These are phyloP conservation scores for Microcebus jonahi DNA, from an alignment of 2,113 vertebrate genomes.

Conservation along the genomic window DNA sequence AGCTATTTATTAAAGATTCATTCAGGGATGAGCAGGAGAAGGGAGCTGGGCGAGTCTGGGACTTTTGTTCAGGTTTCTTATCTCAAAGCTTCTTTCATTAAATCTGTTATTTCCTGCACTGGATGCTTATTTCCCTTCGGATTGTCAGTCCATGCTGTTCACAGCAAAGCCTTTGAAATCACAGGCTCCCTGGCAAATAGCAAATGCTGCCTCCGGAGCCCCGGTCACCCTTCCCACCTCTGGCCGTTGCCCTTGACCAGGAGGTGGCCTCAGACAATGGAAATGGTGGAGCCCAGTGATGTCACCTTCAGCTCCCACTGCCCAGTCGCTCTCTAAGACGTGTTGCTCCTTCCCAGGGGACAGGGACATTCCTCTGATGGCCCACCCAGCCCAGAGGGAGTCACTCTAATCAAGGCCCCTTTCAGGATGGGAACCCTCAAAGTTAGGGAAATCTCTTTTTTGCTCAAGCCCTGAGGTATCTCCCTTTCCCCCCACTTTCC, in stretches of 20 bases:
- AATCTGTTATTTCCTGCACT: not conserved
- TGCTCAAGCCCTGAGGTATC: not conserved
- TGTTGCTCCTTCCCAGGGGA: not conserved
- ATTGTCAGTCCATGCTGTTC: not conserved
- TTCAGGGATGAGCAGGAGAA: not conserved
- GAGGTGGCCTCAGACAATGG: not conserved
- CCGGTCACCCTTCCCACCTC: not conserved
- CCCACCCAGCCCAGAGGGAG: not conserved
- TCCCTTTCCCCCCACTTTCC: not conserved
- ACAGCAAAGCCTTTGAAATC: not conserved
- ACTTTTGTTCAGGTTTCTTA: not conserved
- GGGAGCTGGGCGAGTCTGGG: not conserved
- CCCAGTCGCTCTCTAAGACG: not conserved
- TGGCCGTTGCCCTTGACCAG: not conserved
- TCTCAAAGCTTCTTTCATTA: not conserved
- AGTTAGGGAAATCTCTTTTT: not conserved
- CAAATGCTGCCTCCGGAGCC: not conserved
- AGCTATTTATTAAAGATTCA: not conserved
- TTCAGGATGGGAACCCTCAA: not conserved
- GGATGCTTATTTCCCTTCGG: not conserved
- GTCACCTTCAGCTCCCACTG: not conserved
- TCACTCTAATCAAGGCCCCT: not conserved
- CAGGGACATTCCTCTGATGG: not conserved
- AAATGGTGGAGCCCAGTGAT: no score
- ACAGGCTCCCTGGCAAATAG: not conserved